A percentile compares a stretch with the other conserved stretches of the same genome.
Conservation (phyloP, 2,797 vertebrate species). For the Spondyliosoma cantharus region DNA sequence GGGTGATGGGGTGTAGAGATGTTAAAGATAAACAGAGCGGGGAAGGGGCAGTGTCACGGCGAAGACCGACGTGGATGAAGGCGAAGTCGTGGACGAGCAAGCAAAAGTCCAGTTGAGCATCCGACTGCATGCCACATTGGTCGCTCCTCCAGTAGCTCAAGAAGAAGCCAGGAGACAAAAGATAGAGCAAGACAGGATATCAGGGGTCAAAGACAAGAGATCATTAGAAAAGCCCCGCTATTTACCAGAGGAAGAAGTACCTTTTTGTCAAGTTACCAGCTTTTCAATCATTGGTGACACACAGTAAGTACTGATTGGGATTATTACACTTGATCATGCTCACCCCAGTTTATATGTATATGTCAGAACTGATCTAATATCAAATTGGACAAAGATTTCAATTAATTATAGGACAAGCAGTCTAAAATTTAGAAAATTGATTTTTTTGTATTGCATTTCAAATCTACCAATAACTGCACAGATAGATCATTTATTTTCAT, state of each 20-base stretch:
- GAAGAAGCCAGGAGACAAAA: constrained; percentile 32
- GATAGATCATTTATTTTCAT: neutral
- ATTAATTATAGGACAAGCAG: neutral
- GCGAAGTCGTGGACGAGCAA: constrained; percentile 55
- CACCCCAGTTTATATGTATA: neutral
- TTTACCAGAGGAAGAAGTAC: constrained; percentile 52
- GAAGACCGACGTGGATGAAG: constrained; percentile 60
- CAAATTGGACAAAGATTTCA: neutral
- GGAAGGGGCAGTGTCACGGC: constrained; percentile 59
- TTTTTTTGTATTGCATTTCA: neutral
- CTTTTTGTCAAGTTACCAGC: constrained; percentile 60
- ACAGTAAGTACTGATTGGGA: constrained; percentile 66
- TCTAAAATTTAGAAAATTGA: neutral
- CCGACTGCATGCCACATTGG: constrained; percentile 35
- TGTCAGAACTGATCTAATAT: neutral
- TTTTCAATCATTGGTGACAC: constrained; percentile 44
- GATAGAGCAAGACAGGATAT: constrained; percentile 21
- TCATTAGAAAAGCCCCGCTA: constrained; percentile 11
- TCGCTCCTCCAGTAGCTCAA: constrained; percentile 32
- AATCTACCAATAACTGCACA: neutral
- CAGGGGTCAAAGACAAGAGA: constrained; percentile 23
- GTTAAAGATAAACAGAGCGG: constrained; percentile 73
- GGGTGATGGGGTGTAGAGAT: constrained; percentile 68
- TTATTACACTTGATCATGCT: neutral
- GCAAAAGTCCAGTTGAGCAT: constrained; percentile 67